Evolutionary conservation across 2,113 vertebrate genomes (phyloP).

Genomic region (Turnix velox): DNA sequence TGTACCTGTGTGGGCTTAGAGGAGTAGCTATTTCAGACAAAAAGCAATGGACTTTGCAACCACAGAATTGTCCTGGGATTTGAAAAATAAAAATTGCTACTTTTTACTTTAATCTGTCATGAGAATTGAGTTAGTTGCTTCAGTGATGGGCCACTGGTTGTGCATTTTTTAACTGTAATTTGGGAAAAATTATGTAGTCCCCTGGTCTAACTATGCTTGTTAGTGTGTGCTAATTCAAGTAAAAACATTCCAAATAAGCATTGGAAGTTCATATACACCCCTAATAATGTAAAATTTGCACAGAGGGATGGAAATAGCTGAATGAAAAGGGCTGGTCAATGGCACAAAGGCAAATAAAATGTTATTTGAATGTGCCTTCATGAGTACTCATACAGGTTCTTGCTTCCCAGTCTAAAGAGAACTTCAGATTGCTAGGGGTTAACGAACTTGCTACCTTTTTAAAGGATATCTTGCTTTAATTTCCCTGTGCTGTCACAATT

Average conservation of each 20-base stretch:
- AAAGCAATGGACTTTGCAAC: not conserved
- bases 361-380: not conserved
- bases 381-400: not conserved
- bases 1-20: not conserved
- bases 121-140: not conserved
- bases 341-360: not conserved
- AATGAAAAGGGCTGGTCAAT: not conserved
- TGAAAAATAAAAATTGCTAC: not conserved
- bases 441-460: not conserved
- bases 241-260: not conserved
- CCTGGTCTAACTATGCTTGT: not conserved
- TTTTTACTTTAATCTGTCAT: not conserved
- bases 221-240: not conserved
- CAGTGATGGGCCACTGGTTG: not conserved
- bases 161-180: not conserved
- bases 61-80: not conserved
- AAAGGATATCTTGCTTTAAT: not conserved
- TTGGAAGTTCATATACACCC: not conserved
- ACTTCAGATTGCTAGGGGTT: not conserved
- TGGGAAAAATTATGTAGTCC: not conserved
- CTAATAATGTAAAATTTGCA: not conserved
- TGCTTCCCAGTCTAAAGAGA: not conserved
- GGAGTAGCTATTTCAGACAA: not conserved
- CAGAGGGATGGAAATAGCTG: not conserved
- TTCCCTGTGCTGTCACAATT: not conserved